Percentiles rank a stretch among this genome's conserved stretches.
Evolutionary conservation across 2,888 invertebrate species (phyloP).

Genomic region (Drosophila anomelani): DNA sequence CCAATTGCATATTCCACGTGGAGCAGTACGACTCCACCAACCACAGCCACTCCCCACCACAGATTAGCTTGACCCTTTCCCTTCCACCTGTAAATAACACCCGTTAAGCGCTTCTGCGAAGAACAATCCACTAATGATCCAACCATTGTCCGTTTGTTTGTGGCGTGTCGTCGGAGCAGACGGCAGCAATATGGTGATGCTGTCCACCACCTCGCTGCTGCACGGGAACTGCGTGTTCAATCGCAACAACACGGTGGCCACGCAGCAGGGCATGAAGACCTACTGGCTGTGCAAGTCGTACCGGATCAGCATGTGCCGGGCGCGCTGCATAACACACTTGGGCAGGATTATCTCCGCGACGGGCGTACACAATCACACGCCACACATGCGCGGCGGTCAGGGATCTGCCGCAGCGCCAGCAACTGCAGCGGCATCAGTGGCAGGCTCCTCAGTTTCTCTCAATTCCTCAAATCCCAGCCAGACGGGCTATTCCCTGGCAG

Average conservation of each 20-base stretch:
- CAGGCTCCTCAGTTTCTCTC: constrained; percentile 13
- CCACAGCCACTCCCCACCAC: constrained; percentile 12
- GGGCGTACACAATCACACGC: constrained; percentile 84
- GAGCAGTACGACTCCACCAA: neutral
- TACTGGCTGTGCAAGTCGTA: constrained; percentile 85
- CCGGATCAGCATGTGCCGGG: constrained; percentile 85
- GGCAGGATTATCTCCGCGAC: constrained; percentile 85
- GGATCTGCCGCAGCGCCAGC: constrained; percentile 14
- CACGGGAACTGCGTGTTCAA: constrained; percentile 85
- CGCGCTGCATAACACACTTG: constrained; percentile 85
- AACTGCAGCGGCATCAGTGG: constrained; percentile 18
- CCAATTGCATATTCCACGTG: constrained; percentile 12
- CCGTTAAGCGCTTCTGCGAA: constrained; percentile 46
- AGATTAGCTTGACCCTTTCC: constrained; percentile 7
- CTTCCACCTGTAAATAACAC: constrained; percentile 68
- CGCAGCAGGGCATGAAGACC: constrained; percentile 85
- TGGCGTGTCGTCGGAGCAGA: constrained; percentile 61
- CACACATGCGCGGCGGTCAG: constrained; percentile 82
- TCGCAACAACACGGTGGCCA: constrained; percentile 85
- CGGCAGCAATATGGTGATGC: constrained; percentile 85
- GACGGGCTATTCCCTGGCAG: constrained; percentile 53
- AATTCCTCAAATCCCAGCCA: constrained; percentile 27
- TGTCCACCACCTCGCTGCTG: constrained; percentile 84
- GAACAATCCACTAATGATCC: constrained; percentile 71
- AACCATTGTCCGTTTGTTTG: constrained; percentile 77